Evolutionary conservation across 2,113 vertebrate genomes (phyloP), one percentile per base, ranked within the genome.

Genomic region (Glaucidium brasilianum): DNA sequence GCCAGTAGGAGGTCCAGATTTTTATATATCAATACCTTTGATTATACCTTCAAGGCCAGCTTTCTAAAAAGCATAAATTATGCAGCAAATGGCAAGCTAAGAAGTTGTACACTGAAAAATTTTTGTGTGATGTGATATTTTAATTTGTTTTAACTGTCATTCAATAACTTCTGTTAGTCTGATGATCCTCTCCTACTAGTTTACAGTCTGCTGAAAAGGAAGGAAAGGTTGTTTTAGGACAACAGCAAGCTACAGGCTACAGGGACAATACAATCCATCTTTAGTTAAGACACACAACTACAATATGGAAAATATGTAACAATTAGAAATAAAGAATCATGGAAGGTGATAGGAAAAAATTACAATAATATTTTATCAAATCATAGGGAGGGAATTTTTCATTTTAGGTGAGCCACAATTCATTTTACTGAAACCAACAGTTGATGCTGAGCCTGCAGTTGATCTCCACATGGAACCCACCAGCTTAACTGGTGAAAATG

Each of bases 31-130:
- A 35, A 67, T 94, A 89, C 34, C 58, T 89, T 91, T 69, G 84
- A 82, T 82, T 89, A 47, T 27, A 92, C 29, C 34, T 82, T 88
- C 66, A 85, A 87, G 35, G 22, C 29, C 30, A 72, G 58, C 77
- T 93, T 91, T 95, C 91, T 66, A 95, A 91, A 84, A 91, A 95
- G 39, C 62, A 52, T 78, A 92, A 95, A 82, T 88, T 90, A 75
- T 45, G 21, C 29, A 87, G 58, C 29, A 92, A 94, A 59, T 64
- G 26, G 11, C 25, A 91, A 75, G 49, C 19, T 83, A 55, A 43
- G 39, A 34, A 77, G 15, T 22, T 69, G 26, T 43, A 39, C 39
- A 29, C 20, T 27, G 53, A 93, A 88, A 64, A 63, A 20, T 26
- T 63, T 76, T 66, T 92, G 12, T n/a, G 15, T 69, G 43, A 78